phyloP scores from a whole-genome alignment of 2,113 vertebrate species.

The Alectura lathami region DNA sequence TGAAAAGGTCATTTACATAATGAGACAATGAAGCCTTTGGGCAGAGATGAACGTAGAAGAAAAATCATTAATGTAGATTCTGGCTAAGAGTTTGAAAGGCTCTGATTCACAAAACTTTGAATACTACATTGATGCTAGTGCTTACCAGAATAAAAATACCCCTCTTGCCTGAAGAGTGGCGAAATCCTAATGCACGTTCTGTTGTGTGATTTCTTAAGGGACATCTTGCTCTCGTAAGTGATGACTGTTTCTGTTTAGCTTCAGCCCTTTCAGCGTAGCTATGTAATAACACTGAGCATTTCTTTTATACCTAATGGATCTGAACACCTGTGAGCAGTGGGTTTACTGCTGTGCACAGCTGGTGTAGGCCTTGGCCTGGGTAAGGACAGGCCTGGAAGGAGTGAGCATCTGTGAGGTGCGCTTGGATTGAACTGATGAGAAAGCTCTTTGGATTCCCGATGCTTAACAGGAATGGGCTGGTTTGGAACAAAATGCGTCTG shows the following conservation, averaged over 20 bases:
- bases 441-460: neutral
- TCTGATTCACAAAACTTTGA: slow-evolving; percentile 50
- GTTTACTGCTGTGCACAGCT: neutral
- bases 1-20: slow-evolving; percentile 68
- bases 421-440: neutral
- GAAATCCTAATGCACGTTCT: neutral
- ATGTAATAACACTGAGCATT: neutral
- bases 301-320: neutral
- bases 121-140: slow-evolving; percentile 27
- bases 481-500: neutral
- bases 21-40: slow-evolving; percentile 59
- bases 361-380: neutral
- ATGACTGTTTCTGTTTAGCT: neutral
- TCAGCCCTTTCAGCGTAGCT: neutral
- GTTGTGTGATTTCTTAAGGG: slow-evolving; percentile 8
- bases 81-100: slow-evolving; percentile 34
- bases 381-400: neutral
- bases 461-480: neutral
- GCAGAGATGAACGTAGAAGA: slow-evolving; percentile 33
- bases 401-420: neutral
- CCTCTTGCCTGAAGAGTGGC: neutral
- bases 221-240: neutral
- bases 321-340: neutral
- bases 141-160: slow-evolving; percentile 19
- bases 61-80: slow-evolving; percentile 53